Conservation (phyloP, 2,797 vertebrate genomes). For the Microctenopoma steveboyesi region DNA sequence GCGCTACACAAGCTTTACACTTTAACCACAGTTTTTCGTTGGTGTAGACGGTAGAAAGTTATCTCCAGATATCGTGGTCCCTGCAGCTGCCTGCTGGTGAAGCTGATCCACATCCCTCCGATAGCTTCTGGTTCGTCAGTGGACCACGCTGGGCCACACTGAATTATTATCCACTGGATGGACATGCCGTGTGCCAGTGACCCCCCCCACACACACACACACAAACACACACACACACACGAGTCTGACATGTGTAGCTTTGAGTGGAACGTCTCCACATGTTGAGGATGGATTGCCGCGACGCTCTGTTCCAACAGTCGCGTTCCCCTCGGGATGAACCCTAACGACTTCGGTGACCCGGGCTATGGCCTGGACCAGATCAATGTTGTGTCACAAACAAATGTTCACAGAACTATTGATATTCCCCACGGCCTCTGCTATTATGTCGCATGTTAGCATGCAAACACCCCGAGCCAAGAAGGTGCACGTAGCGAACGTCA, state of each 20-base stretch:
- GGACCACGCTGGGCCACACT: not conserved
- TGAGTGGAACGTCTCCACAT: not conserved
- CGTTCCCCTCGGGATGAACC: not conserved
- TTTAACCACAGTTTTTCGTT: conserved; percentile 10
- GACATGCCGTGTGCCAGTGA: not conserved
- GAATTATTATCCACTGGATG: not conserved
- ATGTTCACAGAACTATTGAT: not conserved
- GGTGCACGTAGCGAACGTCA: not conserved
- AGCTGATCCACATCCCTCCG: too few species aligned
- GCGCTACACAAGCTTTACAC: conserved; percentile 6
- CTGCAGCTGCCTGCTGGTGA: too few species aligned
- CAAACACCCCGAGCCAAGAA: not conserved
- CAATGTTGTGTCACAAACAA: not conserved
- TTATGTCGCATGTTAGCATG: not conserved
- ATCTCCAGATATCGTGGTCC: not conserved
- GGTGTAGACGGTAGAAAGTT: not conserved
- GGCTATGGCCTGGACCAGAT: not conserved
- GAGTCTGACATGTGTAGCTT: not conserved
- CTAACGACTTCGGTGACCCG: not conserved
- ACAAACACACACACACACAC: not conserved
- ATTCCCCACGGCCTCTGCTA: not conserved
- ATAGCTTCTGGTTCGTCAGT: too few species aligned
- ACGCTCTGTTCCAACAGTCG: not conserved
- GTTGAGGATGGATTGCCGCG: too few species aligned
- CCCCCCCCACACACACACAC: not conserved